Evolutionary conservation across 2,113 vertebrate genomes (phyloP).

Genomic region (Australoheros scitulus): DNA sequence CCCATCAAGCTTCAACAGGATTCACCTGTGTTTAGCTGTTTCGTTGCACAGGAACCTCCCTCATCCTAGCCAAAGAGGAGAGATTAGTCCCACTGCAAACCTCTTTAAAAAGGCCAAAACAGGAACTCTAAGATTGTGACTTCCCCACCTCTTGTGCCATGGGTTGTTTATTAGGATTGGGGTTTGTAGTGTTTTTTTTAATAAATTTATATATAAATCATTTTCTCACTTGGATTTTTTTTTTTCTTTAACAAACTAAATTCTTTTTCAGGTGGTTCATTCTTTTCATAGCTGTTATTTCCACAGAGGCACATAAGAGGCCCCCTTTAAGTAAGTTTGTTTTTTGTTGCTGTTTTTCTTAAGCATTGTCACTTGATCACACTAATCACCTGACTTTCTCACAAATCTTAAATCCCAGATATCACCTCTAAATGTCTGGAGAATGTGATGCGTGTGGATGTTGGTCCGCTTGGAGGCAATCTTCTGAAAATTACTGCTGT

Average conservation of each 20-base stretch:
- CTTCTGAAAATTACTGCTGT: constrained; percentile 66
- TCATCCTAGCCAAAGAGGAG: background rate
- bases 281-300: constrained; percentile 35
- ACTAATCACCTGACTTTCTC: background rate
- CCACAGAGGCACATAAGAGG: constrained; percentile 38
- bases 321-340: constrained; percentile 43
- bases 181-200: constrained; percentile 50
- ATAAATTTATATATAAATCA: background rate
- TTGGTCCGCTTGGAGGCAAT: constrained; percentile 52
- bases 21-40: constrained; percentile 59
- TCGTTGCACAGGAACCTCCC: background rate
- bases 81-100: background rate
- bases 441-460: constrained; percentile 67
- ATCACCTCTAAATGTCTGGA: constrained; percentile 69
- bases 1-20: constrained; percentile 50
- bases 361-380: background rate
- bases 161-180: constrained; percentile 23
- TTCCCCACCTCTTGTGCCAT: constrained; percentile 35
- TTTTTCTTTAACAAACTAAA: background rate
- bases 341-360: background rate
- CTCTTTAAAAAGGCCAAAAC: background rate
- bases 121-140: background rate
- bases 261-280: constrained; percentile 57
- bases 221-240: background rate
- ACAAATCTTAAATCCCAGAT: constrained; percentile 24